Base-by-base conservation (phyloP, 2,888 invertebrate species). In the Drosophila bunnanda region DNA sequence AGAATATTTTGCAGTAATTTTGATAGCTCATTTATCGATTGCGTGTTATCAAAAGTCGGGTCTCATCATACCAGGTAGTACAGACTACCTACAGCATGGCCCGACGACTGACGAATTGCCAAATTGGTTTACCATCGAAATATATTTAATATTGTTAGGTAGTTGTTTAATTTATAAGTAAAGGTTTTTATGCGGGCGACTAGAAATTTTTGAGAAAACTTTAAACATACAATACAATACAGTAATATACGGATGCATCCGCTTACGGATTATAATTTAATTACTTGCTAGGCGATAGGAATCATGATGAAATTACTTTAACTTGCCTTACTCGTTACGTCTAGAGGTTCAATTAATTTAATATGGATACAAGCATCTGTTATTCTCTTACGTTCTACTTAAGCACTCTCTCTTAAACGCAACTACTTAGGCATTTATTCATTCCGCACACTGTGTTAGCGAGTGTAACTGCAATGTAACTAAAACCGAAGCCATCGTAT, bases 151-250 rank as follows among this genome's bases (percentile, higher is more conserved):
- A 74, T 79, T 70, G 65, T 67, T 65, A n/a, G 62, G 71, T 75
- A 79, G 46, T 77, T 75, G 38, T 74, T 58, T 65, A 61, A 41
- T 82, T 68, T 77, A 52, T 65, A 82, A 75, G 72, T 85, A 66
- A 56, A 83, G 74, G 78, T 86, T 78, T 82, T 88, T 88, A 84
- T 83, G 84, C 82, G 89, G 89, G 83, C 83, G 83, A 84, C 83
- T 84, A 84, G 83, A 84, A 84, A 81, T 89, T 84, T 38, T 38
- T 73, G 87, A 84, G 83, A 87, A 88, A 82, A 81, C 74, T 64
- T 84, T 69, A 82, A 81, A 81, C 79, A 75, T 54, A 72, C 56
- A 72, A 75, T 54, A 72, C 56, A 72, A 77, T 76, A 54, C 64
- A 76, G 56, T 82, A 66, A 46, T 64, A 4, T 64, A 34, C 64